phyloP scores from a whole-genome alignment of 2,888 invertebrate species.

The Smittia aterrima region DNA sequence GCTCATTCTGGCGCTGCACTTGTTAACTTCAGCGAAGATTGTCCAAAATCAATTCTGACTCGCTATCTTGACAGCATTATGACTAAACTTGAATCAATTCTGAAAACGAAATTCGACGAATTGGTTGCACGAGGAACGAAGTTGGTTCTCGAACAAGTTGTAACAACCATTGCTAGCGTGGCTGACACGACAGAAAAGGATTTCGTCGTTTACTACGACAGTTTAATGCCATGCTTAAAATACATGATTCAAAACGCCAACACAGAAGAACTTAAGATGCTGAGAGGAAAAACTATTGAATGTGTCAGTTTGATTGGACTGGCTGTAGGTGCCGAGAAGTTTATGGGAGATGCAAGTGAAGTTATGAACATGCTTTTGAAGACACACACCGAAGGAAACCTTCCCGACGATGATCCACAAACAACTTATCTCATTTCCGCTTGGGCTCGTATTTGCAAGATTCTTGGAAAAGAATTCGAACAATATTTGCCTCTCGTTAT shows the following conservation, averaged over 20 bases:
- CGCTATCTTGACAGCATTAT: conserved; percentile 90
- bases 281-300: conserved; percentile 97
- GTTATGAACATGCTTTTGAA: conserved; percentile 93
- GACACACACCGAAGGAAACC: conserved; percentile 75
- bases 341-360: conserved; percentile 87
- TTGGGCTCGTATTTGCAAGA: conserved; percentile 98
- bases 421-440: conserved; percentile 97
- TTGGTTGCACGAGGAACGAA: conserved; percentile 92
- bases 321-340: conserved; percentile 79
- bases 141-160: conserved; percentile 94
- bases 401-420: conserved; percentile 95
- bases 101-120: conserved; percentile 92
- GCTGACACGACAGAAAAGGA: conserved; percentile 98
- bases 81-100: conserved; percentile 82
- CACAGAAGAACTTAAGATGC: conserved; percentile 79
- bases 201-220: conserved; percentile 91
- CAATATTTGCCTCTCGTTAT: conserved; percentile 88
- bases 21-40: conserved; percentile 99
- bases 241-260: conserved; percentile 95
- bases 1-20: conserved; percentile 88
- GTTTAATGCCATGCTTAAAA: conserved; percentile 90
- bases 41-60: conserved; percentile 89
- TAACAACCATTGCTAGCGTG: conserved; percentile 97
- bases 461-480: conserved; percentile 80
- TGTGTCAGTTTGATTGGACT: conserved; percentile 97